Evolutionary conservation across 2,888 invertebrate species (phyloP), one percentile per base, ranked within the genome.

Genomic region (Crossocerus cetratus): DNA sequence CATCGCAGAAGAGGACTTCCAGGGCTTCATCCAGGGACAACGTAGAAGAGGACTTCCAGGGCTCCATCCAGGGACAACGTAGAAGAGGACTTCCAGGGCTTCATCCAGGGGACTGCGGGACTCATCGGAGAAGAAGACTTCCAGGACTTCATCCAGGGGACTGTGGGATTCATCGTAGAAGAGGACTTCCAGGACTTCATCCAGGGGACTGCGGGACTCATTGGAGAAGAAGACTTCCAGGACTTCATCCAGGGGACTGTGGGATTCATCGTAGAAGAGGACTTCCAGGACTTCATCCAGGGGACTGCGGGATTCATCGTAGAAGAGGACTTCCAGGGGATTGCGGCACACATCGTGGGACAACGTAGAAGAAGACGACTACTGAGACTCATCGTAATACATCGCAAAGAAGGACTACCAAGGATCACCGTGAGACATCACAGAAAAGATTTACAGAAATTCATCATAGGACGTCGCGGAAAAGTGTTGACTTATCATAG

Each of bases 81-180:
- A 62, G n/a, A 61, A 13, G 4, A 42, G 56, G 18, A 3, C 11
- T 21, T 14, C 2, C 20, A 32, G 21, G 14, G 0, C 49, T 8
- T 56, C 68, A 43, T 22, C 23, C n/a, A n/a, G n/a, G n/a, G n/a
- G n/a, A n/a, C n/a, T n/a, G 44, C 16, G 43, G 65, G 21, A 56
- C n/a, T n/a, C 53, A 43, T 59, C 18, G 1, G 14, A 0, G 45
- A 14, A 57, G 18, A 2, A n/a, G 42, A 16, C 42, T 18, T n/a
- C 3, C 14, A 3, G n/a, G 45, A 2, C 0, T 1, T 13, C 49
- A n/a, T 4, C n/a, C n/a, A 11, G 2, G 2, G 3, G 55, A 14
- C 14, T 44, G 63, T 3, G 18, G 53, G 20, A 57, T n/a, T n/a
- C 43, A 20, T 69, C 53, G 16, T 0, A 14, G 53, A 45, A 45